A percentile compares a stretch with the other conserved stretches of the same genome.
These are phyloP conservation scores for Dermatemys mawii DNA, from an alignment of 2,113 vertebrate species.

Conservation along the genomic window DNA sequence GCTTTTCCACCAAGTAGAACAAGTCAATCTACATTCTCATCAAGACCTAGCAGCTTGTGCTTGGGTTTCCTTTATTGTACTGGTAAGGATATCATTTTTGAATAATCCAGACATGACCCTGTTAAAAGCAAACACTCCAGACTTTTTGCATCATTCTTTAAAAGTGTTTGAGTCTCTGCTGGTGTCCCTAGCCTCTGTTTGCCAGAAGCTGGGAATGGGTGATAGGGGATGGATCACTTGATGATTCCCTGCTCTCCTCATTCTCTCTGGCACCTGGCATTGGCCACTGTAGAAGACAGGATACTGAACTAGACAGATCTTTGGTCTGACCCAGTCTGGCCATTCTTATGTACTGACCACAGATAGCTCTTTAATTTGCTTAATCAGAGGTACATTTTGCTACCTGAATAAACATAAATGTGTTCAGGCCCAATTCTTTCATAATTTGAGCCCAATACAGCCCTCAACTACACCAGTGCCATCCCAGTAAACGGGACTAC, in stretches of 20 bases:
- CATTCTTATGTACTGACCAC: background rate
- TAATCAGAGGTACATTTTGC: slow-evolving; percentile 11
- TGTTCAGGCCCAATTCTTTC: background rate
- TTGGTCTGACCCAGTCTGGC: no score
- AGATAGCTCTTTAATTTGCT: slow-evolving; percentile 29
- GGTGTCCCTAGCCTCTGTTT: no score
- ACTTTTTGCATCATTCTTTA: background rate
- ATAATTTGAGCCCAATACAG: background rate
- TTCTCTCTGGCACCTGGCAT: no score
- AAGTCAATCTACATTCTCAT: slow-evolving; percentile 71
- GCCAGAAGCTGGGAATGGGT: no score
- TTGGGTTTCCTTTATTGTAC: slow-evolving; percentile 48
- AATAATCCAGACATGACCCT: slow-evolving; percentile 20
- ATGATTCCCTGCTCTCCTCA: no score
- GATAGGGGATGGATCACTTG: no score
- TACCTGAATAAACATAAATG: background rate
- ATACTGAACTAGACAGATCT: background rate
- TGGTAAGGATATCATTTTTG: slow-evolving; percentile 18
- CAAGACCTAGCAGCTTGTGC: slow-evolving; percentile 59
- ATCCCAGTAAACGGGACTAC: background rate
- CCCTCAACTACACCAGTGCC: background rate
- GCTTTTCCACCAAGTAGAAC: slow-evolving; percentile 67
- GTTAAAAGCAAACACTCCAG: background rate
- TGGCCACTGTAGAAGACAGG: no score
- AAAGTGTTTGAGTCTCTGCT: background rate